Evolutionary conservation across 2,113 vertebrate genomes (phyloP), one percentile per base, ranked within the genome.

Genomic region (Hylia prasina): DNA sequence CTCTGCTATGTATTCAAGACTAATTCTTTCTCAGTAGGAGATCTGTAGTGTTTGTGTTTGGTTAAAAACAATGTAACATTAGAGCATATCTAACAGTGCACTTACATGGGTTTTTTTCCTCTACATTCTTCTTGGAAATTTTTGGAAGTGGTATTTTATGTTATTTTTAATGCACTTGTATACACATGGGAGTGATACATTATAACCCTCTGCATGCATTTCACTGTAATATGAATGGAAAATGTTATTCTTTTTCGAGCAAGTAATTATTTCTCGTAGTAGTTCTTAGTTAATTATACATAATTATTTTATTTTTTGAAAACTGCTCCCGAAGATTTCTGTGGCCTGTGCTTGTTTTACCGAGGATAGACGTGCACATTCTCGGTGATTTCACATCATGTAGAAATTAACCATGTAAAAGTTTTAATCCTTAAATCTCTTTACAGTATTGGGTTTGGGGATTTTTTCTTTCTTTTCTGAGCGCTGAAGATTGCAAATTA

Each of bases 1-100:
- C 92, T 82, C 35, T 85, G 80, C 79, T 84, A 68, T 72, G 79
- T 95, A 78, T 97, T 96, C 1, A 66, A 81, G 65, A 91, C 94
- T 87, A 95, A 94, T 93, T 71, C 83, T 97, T 96, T 93, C 73
- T 51, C 84, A 61, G 79, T 60, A 76, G 64, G 91, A 83, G 85
- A 86, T 91, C 35, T 72, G 57, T 90, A 35, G 63, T 27, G 31
- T 93, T 56, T 87, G 23, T 88, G 47, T 94, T 93, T 64, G 92
- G 77, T 79, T 86, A 71, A 93, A 97, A 97, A 87, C 69, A 78
- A 39, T 30, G 2, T 54, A 79, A 70, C 30, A 19, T 51, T 51
- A 71, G 64, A 93, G 71, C 53, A 35, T 61, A 65, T 69, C 45
- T 72, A 86, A 57, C 17, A 42, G 44, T n/a, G 72, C 37, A 39